A percentile compares a stretch with the other conserved stretches of the same genome.
These are phyloP conservation scores for Bursaphelenchus mucronatus DNA, from an alignment of 1,140 invertebrate species.

Conservation along the genomic window DNA sequence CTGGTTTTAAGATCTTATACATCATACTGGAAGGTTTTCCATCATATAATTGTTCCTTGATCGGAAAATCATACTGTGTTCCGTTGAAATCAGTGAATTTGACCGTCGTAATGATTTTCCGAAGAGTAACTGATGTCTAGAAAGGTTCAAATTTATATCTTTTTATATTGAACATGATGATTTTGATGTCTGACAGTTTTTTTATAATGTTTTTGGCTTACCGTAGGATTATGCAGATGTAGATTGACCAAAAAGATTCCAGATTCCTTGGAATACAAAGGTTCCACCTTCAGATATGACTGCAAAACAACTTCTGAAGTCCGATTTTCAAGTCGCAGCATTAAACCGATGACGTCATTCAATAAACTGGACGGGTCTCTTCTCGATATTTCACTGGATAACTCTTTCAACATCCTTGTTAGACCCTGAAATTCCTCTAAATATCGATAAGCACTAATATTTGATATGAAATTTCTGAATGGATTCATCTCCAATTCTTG, in stretches of 20 bases:
- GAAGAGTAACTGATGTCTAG: background rate
- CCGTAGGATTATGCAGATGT: conserved; percentile 12
- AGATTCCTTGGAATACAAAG: conserved; percentile 5
- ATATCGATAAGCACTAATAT: too few species aligned
- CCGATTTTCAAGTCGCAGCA: background rate
- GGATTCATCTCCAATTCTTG: too few species aligned
- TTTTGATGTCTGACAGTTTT: too few species aligned
- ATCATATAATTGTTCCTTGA: background rate
- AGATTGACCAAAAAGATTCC: background rate
- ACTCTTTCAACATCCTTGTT: too few species aligned
- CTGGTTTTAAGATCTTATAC: background rate
- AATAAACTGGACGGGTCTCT: conserved; percentile 1
- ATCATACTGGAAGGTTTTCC: background rate
- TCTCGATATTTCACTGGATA: background rate
- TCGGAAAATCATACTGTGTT: background rate
- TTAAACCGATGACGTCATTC: background rate
- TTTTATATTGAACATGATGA: too few species aligned
- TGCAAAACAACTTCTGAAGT: background rate
- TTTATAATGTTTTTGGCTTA: background rate
- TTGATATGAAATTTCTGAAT: too few species aligned
- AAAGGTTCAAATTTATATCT: background rate
- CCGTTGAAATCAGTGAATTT: conserved; percentile 5
- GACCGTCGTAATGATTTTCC: background rate
- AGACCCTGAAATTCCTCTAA: too few species aligned
- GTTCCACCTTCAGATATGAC: conserved; percentile 5